Evolutionary conservation across 2,888 invertebrate species (phyloP).

Genomic region (Bembecia ichneumoniformis): DNA sequence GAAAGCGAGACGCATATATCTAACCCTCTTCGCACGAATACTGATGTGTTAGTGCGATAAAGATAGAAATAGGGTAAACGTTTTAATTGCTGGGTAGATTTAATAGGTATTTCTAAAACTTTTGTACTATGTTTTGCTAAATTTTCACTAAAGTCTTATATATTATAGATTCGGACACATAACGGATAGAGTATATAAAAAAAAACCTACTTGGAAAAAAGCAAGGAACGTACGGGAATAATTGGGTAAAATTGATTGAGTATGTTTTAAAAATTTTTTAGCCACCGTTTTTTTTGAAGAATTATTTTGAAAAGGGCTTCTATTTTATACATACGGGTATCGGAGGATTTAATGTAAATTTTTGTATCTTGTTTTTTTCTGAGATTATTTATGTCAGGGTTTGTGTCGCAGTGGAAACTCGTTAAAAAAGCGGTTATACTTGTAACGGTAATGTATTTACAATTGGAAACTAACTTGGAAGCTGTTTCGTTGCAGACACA

Average conservation of each 20-base stretch:
- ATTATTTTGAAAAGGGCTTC: conserved; percentile 42
- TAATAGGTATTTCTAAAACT: conserved; percentile 69
- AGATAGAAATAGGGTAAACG: conserved; percentile 62
- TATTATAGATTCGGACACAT: conserved; percentile 64
- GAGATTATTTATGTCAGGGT: conserved; percentile 47
- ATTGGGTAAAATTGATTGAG: conserved; percentile 15
- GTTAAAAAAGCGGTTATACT: too few relatives aligned
- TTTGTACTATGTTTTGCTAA: conserved; percentile 73
- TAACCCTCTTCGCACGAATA: conserved; percentile 44
- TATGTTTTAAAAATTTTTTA: conserved; percentile 9
- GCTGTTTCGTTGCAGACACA: too few relatives aligned
- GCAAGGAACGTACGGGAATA: conserved; percentile 41
- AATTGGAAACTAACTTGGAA: too few relatives aligned
- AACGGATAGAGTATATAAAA: conserved; percentile 35
- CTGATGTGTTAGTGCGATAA: conserved; percentile 53
- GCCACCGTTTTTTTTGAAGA: conserved; percentile 17
- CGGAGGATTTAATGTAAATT: conserved; percentile 8
- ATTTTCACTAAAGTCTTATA: conserved; percentile 59
- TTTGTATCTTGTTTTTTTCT: conserved; percentile 65
- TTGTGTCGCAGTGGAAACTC: too few relatives aligned
- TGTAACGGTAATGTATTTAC: too few relatives aligned
- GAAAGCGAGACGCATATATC: conserved; percentile 18
- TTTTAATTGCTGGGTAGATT: conserved; percentile 66
- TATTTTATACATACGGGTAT: conserved; percentile 58
- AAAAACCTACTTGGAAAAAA: conserved; percentile 38